These are phyloP conservation scores for Gadus chalcogrammus DNA, from an alignment of 2,113 vertebrate genomes.

Conservation along the genomic window DNA sequence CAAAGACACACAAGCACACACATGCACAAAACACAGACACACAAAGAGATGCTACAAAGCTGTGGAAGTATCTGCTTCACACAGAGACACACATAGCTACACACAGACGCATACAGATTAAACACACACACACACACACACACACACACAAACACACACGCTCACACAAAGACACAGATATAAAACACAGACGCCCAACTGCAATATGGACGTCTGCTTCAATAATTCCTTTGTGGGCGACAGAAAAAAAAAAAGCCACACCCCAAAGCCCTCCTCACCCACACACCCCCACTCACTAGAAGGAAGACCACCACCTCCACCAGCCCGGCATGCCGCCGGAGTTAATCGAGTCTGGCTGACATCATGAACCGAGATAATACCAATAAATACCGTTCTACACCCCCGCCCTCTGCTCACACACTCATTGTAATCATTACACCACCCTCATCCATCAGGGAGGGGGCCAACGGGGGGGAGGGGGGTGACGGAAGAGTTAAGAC, in stretches of 20 bases:
- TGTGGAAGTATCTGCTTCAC: too few relatives aligned
- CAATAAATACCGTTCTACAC: conserved; percentile 50
- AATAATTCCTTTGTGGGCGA: conserved; percentile 54
- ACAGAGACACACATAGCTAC: too few relatives aligned
- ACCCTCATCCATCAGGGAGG: conserved; percentile 51
- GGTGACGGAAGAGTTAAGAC: conserved; percentile 42
- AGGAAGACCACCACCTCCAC: conserved; percentile 57
- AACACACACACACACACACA: too few relatives aligned
- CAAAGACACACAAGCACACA: too few relatives aligned
- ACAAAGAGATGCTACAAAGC: too few relatives aligned
- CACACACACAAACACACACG: too few relatives aligned
- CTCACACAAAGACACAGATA: too few relatives aligned
- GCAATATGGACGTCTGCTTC: conserved; percentile 61
- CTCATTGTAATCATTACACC: conserved; percentile 50
- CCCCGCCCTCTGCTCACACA: conserved; percentile 33
- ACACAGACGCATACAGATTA: too few relatives aligned
- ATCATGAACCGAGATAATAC: conserved; percentile 68
- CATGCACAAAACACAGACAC: too few relatives aligned
- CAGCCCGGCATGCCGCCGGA: conserved; percentile 55
- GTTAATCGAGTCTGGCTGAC: conserved; percentile 66
- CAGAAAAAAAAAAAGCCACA: conserved; percentile 48
- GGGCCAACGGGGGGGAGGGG: conserved; percentile 2
- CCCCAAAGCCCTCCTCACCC: conserved; percentile 40
- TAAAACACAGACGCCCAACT: conserved; percentile 26
- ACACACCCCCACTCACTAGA: conserved; percentile 57